A percentile compares a stretch with the other conserved stretches of the same genome.
Evolutionary conservation across 2,797 vertebrate species (phyloP).

Genomic region (Pelochelys cantorii): DNA sequence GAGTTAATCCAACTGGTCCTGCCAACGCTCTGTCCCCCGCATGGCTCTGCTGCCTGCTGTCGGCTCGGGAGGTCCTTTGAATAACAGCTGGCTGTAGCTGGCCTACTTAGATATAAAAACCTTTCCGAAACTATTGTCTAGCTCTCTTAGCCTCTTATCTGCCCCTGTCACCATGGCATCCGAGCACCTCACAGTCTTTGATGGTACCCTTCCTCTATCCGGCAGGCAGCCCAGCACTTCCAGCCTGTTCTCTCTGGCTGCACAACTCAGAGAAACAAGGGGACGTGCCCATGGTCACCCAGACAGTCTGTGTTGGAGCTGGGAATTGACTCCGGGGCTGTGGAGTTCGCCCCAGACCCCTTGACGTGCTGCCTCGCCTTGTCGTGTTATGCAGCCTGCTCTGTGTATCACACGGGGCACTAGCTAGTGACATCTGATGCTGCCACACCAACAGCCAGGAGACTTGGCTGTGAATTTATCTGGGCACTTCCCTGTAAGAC

Average conservation of each 20-base stretch:
- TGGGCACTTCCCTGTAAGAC: not conserved
- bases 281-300: not conserved
- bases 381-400: not conserved
- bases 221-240: not conserved
- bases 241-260: not conserved
- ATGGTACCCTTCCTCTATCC: not conserved
- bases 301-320: not conserved
- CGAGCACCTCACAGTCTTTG: not conserved
- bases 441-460: not conserved
- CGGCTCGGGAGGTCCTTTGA: not conserved
- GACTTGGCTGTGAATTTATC: not conserved
- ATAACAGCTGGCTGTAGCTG: not conserved
- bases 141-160: not conserved
- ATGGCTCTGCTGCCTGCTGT: not conserved
- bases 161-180: not conserved
- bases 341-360: not conserved
- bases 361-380: accelerated
- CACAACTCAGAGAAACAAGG: not conserved
- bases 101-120: not conserved
- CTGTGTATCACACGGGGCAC: not conserved
- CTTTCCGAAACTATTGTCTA: not conserved
- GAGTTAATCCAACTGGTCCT: not conserved
- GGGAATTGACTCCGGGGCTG: not conserved
- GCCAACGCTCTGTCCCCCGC: not conserved
- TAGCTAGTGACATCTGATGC: not conserved